phyloP scores from a whole-genome alignment of 2,888 invertebrate genomes.

The Agrochola litura region DNA sequence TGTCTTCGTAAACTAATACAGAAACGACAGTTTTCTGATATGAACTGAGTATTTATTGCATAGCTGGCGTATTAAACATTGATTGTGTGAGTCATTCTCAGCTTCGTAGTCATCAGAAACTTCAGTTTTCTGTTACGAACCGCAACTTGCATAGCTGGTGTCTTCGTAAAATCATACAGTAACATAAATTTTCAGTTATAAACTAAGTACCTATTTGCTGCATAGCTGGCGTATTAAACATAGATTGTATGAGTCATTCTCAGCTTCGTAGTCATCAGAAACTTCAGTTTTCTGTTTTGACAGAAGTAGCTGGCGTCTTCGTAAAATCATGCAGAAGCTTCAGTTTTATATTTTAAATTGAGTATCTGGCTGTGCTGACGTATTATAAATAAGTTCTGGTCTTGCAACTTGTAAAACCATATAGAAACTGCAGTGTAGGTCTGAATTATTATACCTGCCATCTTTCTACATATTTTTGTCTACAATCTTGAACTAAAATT shows the following conservation, averaged over 20 bases:
- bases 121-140: not conserved
- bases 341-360: too few species aligned
- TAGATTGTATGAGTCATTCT: not conserved
- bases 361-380: not conserved
- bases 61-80: too few species aligned
- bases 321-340: not conserved
- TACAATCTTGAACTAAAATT: not conserved
- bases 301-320: not conserved
- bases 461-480: not conserved
- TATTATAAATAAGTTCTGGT: not conserved
- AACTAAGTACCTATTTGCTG: not conserved
- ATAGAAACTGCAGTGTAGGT: not conserved
- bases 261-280: not conserved
- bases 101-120: too few species aligned
- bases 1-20: too few species aligned
- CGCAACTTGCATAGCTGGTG: not conserved
- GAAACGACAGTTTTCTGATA: too few species aligned
- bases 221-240: slow-evolving; percentile 5
- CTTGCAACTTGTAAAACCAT: not conserved
- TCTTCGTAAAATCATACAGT: not conserved
- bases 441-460: not conserved
- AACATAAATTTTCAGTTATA: too few species aligned
- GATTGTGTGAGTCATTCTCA: too few species aligned
- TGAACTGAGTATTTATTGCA: too few species aligned
- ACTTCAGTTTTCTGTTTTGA: not conserved